These are phyloP conservation scores for Pristionchus exspectatus DNA, from an alignment of 2,888 invertebrate genomes.

Conservation along the genomic window DNA sequence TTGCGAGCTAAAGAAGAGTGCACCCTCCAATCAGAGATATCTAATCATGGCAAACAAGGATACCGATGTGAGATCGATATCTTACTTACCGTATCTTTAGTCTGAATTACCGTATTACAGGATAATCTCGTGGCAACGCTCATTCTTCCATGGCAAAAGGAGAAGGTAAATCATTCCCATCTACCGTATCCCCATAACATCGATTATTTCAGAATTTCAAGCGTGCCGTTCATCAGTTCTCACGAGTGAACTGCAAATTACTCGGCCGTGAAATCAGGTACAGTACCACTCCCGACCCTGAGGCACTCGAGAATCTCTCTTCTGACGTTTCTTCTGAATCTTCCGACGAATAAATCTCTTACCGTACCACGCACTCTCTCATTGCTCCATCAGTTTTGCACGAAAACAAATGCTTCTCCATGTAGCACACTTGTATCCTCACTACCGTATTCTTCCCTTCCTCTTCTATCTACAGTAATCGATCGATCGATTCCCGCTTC, in stretches of 20 bases:
- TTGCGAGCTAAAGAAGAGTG: conserved; percentile 56
- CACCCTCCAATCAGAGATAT: conserved; percentile 57
- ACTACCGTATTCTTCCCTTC: not conserved
- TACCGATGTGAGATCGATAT: conserved; percentile 55
- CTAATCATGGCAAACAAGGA: conserved; percentile 66
- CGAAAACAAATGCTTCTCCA: not conserved
- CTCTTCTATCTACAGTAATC: not conserved
- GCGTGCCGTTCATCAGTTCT: conserved; percentile 76
- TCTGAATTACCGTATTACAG: conserved; percentile 28
- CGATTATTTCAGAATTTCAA: conserved; percentile 75
- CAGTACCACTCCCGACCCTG: conserved; percentile 47
- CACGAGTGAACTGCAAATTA: conserved; percentile 75
- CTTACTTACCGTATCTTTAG: not conserved
- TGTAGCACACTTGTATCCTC: not conserved
- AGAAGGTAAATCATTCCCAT: conserved; percentile 62
- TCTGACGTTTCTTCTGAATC: not conserved
- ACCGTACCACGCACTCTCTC: conserved; percentile 2
- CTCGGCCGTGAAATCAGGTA: conserved; percentile 78
- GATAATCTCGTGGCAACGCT: conserved; percentile 71
- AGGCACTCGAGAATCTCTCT: conserved; percentile 8
- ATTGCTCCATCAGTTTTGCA: not conserved
- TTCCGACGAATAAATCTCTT: conserved; percentile 28
- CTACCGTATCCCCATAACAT: not conserved
- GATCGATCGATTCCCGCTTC: conserved; percentile 44
- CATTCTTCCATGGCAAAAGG: conserved; percentile 76